phyloP scores from a whole-genome alignment of 1,140 invertebrate species.

The Camponotus vicinus region DNA sequence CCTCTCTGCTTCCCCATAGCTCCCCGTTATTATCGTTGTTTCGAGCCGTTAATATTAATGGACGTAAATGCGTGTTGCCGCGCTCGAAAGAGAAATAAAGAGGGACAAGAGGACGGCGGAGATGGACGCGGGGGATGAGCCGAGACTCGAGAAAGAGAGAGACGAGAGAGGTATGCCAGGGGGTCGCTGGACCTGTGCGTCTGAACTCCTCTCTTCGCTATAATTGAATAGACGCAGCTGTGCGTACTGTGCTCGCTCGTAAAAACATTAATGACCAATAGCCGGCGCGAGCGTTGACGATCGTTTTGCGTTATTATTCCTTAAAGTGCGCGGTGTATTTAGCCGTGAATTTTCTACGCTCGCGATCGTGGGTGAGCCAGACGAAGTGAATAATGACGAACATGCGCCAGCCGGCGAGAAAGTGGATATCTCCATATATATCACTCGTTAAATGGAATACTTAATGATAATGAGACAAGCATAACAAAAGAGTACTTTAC shows the following conservation, averaged over 20 bases:
- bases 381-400: conserved; percentile 23
- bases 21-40: conserved; percentile 80
- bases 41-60: conserved; percentile 83
- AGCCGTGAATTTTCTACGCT: conserved; percentile 65
- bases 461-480: not conserved
- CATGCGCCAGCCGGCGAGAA: not conserved
- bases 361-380: conserved; percentile 60
- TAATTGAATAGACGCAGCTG: conserved; percentile 82
- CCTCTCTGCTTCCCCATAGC: conserved; percentile 67
- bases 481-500: not conserved
- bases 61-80: conserved; percentile 74
- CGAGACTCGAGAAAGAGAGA: conserved; percentile 4
- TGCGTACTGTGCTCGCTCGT: conserved; percentile 76
- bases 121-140: conserved; percentile 55
- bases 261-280: conserved; percentile 80
- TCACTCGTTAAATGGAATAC: not conserved
- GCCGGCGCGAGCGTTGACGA: conserved; percentile 61
- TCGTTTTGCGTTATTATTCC: conserved; percentile 76
- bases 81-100: conserved; percentile 56
- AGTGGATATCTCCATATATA: not conserved
- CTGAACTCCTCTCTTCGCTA: conserved; percentile 64
- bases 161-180: conserved; percentile 32
- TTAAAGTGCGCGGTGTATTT: conserved; percentile 65
- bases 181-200: conserved; percentile 7
- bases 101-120: conserved; percentile 12